These are phyloP conservation scores for Platygyra sinensis DNA, from an alignment of 64 coral and sea anemone species.

Conservation along the genomic window DNA sequence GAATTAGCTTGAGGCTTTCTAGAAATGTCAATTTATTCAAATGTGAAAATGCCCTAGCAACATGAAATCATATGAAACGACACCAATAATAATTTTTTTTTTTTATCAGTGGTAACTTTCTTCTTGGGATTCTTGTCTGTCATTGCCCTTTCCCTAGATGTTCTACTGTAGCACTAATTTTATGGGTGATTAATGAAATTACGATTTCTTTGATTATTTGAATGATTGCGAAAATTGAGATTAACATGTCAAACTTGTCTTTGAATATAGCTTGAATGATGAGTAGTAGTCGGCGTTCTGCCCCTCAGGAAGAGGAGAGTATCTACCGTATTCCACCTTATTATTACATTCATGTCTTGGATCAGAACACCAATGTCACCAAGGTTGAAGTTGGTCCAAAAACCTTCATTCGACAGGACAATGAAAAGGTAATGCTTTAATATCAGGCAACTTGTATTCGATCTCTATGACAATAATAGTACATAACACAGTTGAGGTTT, in stretches of 20 bases:
- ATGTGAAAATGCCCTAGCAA: background rate
- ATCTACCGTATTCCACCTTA: conserved; percentile 98
- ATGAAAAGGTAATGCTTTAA: conserved; percentile 82
- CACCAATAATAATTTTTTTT: too few relatives aligned
- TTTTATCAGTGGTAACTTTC: too few relatives aligned
- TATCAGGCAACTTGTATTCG: background rate
- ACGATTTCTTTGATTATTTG: too few relatives aligned
- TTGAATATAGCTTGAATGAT: conserved; percentile 9
- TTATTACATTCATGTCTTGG: conserved; percentile 95
- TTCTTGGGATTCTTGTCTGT: too few relatives aligned
- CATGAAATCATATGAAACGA: background rate
- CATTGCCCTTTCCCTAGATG: too few relatives aligned
- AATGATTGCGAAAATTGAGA: too few relatives aligned
- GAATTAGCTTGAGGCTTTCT: background rate
- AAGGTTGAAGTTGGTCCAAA: conserved; percentile 97
- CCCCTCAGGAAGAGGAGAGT: conserved; percentile 77
- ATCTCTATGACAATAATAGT: too few relatives aligned
- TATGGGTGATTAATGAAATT: too few relatives aligned
- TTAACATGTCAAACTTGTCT: background rate
- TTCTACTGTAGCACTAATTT: too few relatives aligned
- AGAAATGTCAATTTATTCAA: too few relatives aligned
- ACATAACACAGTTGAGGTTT: too few relatives aligned
- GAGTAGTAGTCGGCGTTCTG: conserved; percentile 18
- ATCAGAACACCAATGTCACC: conserved; percentile 98
- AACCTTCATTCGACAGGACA: conserved; percentile 97